A percentile compares a stretch with the other conserved stretches of the same genome.
Evolutionary conservation across 2,888 invertebrate species (phyloP).

Genomic region (Lissonota sp.): DNA sequence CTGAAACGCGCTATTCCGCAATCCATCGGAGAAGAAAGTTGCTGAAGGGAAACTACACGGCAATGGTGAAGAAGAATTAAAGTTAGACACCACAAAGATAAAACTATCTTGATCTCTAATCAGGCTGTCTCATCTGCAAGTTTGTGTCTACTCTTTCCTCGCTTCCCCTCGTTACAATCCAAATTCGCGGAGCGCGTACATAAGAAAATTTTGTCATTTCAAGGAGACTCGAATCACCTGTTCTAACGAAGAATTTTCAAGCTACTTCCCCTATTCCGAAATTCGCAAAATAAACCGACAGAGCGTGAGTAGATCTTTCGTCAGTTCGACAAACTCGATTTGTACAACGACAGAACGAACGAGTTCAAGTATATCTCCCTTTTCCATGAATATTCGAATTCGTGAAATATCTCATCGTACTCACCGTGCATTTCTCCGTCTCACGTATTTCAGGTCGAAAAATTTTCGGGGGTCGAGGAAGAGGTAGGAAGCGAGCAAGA

Average conservation of each 20-base stretch:
- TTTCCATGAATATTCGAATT: conserved; percentile 38
- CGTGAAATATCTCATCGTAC: not conserved
- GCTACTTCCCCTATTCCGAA: not conserved
- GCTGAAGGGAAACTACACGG: not conserved
- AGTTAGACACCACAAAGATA: conserved; percentile 26
- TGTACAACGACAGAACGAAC: conserved; percentile 3
- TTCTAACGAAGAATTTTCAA: too few species aligned
- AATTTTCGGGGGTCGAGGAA: not conserved
- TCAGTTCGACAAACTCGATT: conserved; percentile 40
- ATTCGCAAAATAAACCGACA: conserved; percentile 14
- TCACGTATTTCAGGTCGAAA: not conserved
- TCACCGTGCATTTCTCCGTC: not conserved
- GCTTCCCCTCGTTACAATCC: not conserved
- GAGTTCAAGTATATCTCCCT: not conserved
- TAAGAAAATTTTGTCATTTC: too few species aligned
- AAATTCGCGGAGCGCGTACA: not conserved
- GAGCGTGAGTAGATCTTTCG: conserved; percentile 15
- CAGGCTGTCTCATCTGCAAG: not conserved
- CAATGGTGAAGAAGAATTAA: conserved; percentile 25
- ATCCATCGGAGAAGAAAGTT: too few species aligned
- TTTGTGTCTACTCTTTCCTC: not conserved
- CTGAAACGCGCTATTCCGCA: too few species aligned
- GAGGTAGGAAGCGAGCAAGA: not conserved
- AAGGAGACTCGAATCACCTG: conserved; percentile 38
- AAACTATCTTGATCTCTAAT: conserved; percentile 14